phyloP scores from a whole-genome alignment of 2,888 invertebrate species.

The Isotomurus palustris region DNA sequence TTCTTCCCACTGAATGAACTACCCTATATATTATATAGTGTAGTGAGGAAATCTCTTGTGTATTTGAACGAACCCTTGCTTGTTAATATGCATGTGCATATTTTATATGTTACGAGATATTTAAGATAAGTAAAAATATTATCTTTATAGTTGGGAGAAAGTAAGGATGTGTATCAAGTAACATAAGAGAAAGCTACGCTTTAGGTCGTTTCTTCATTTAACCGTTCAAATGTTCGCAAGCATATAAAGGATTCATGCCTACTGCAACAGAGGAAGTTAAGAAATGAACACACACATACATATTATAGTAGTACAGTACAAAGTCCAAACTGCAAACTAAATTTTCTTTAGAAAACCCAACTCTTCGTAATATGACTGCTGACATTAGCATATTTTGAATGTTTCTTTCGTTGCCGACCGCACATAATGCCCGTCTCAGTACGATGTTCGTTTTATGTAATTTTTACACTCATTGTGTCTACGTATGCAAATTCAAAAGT shows the following conservation, averaged over 20 bases:
- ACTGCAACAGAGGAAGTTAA: too few species aligned
- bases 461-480: neutral
- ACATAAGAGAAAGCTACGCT: too few species aligned
- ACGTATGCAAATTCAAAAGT: neutral
- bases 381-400: constrained; percentile 9
- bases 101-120: neutral
- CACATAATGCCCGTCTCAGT: constrained; percentile 1
- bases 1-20: too few species aligned
- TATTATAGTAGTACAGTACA: neutral
- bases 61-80: neutral
- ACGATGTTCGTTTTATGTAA: neutral
- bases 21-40: too few species aligned
- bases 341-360: neutral
- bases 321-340: too few species aligned
- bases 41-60: too few species aligned
- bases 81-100: neutral
- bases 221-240: too few species aligned
- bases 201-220: too few species aligned
- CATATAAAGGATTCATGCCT: too few species aligned
- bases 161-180: too few species aligned
- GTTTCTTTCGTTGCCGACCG: neutral
- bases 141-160: neutral
- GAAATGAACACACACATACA: too few species aligned
- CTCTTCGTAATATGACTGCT: neutral
- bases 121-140: constrained; percentile 4